These are phyloP conservation scores for Mamestra brassicae DNA, from an alignment of 2,888 invertebrate genomes.

Conservation along the genomic window DNA sequence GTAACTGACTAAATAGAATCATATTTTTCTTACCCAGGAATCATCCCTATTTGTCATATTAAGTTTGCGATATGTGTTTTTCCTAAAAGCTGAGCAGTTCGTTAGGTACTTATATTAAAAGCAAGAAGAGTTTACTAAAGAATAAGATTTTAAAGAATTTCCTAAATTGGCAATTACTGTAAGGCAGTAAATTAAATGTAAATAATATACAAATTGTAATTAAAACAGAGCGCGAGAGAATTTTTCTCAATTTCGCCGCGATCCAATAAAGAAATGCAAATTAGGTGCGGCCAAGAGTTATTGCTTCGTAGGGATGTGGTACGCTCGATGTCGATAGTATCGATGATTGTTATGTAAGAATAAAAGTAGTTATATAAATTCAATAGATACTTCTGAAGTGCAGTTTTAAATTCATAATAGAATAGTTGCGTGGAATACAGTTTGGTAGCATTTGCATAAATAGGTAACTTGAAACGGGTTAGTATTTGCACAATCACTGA, in stretches of 20 bases:
- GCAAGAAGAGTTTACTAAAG: neutral
- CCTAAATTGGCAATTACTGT: slow-evolving; percentile 43
- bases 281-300: slow-evolving; percentile 87
- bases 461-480: no score
- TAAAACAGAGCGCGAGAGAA: slow-evolving; percentile 81
- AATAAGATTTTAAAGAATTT: slow-evolving; percentile 28
- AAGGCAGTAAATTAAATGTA: slow-evolving; percentile 68
- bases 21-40: no score
- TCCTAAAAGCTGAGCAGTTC: no score
- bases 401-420: neutral
- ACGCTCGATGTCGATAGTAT: slow-evolving; percentile 20
- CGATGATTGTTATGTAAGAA: slow-evolving; percentile 2
- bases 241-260: slow-evolving; percentile 86
- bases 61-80: no score
- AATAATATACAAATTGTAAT: slow-evolving; percentile 78
- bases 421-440: neutral
- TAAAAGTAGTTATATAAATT: neutral
- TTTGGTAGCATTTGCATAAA: neutral
- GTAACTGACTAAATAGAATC: no score
- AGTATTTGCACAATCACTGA: no score
- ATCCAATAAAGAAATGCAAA: slow-evolving; percentile 91
- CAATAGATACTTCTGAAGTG: neutral
- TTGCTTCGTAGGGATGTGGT: slow-evolving; percentile 74
- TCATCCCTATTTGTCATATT: no score
- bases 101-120: neutral